Evolutionary conservation across 2,888 invertebrate species (phyloP).

Genomic region (Cerastoderma edule): DNA sequence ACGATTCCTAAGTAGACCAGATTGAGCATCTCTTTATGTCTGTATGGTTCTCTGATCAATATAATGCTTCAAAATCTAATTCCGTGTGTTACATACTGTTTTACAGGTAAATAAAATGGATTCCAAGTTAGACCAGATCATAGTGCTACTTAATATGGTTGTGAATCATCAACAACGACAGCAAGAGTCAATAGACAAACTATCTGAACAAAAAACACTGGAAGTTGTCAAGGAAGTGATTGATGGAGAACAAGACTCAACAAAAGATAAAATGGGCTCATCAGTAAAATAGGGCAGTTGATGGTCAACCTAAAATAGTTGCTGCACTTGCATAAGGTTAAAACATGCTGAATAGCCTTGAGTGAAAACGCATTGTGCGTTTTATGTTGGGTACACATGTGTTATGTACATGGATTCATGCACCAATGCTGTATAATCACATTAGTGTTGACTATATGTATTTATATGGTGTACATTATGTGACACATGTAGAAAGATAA

Average conservation of each 20-base stretch:
- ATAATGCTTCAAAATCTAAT: slow-evolving; percentile 3
- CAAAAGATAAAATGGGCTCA: neutral
- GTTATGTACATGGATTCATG: too few species aligned
- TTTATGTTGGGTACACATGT: too few species aligned
- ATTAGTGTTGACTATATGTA: too few species aligned
- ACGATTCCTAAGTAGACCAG: too few species aligned
- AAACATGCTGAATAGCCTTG: too few species aligned
- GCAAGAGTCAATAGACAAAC: slow-evolving; percentile 14
- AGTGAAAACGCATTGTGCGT: too few species aligned
- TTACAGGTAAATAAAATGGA: slow-evolving; percentile 87
- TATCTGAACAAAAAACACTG: slow-evolving; percentile 3
- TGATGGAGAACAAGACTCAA: neutral
- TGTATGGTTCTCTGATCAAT: neutral
- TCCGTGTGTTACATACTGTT: slow-evolving; percentile 1
- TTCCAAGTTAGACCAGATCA: slow-evolving; percentile 87
- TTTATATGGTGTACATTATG: too few species aligned
- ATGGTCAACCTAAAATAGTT: too few species aligned
- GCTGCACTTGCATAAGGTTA: too few species aligned
- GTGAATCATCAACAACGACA: slow-evolving; percentile 53
- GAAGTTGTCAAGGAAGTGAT: neutral
- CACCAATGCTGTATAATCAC: too few species aligned
- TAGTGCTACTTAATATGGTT: slow-evolving; percentile 86
- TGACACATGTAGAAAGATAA: too few species aligned
- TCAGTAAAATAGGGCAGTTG: slow-evolving; percentile 22
- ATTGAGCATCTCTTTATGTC: neutral